Base-by-base conservation (phyloP, 2,888 invertebrate species). In the Macaria liturata region DNA sequence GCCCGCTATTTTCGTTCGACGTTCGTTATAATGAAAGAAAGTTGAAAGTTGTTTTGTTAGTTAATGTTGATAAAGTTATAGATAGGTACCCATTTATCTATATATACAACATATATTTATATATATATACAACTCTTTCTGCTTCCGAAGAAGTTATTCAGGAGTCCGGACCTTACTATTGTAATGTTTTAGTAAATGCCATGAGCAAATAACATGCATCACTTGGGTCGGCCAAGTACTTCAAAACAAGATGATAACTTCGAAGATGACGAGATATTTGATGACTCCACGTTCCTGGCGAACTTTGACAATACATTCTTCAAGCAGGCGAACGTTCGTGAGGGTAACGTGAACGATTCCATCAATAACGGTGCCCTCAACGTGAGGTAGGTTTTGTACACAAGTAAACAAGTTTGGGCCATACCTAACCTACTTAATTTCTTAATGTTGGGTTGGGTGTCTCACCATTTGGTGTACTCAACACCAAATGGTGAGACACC, bases 201-300 rank as follows among this genome's bases (percentile, higher is more conserved):
- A 52, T 51, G 48, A 8, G 31, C 40, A 39, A 20, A 6, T 37
- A 53, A 39, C 51, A 54, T 54, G 59, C 52, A 53, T 44, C 39
- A 53, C 9, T 52, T 64, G 57, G 58, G 43, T 62, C 55, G 48
- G 34, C 58, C 61, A 44, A 32, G 51, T 63, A 72, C 72, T 67
- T 67, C 74, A 37, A 77, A 74, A 68, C 67, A 69, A 30, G 68
- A 71, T 68, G 70, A 37, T 37, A 37, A 37, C 34, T 81, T 78
- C 49, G 83, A 85, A 62, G 86, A 88, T 62, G 84, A 87, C 61
- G 86, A 88, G 60, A 70, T 88, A 58, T 89, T 91, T 64, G 86
- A 89, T 42, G 86, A 89, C 69, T 88, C 90, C 37, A 72, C 80
- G 4, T 75, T 91, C 57, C 61, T 88, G 72, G 87, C 83, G 39